These are phyloP conservation scores for Ruditapes philippinarum DNA, from an alignment of 1,140 invertebrate species.

Conservation along the genomic window DNA sequence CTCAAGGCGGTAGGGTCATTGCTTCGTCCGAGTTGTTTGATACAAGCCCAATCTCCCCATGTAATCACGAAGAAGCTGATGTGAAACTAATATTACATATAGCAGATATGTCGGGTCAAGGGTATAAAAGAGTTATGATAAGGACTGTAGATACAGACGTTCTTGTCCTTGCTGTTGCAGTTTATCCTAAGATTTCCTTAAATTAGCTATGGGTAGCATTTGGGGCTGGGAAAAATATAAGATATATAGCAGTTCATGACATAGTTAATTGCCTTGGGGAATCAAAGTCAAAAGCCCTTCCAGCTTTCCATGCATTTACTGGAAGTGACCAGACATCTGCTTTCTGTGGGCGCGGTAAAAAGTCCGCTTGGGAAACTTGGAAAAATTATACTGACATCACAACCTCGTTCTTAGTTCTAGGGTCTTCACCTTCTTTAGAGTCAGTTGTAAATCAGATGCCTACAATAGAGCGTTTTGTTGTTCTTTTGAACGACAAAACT, in stretches of 20 bases:
- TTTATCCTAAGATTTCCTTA: conserved; percentile 5
- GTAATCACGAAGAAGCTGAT: conserved; percentile 78
- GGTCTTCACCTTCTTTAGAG: not conserved
- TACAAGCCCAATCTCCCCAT: conserved; percentile 48
- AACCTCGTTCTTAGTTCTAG: not conserved
- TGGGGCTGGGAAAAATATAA: conserved; percentile 55
- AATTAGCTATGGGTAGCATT: conserved; percentile 65
- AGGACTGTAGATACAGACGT: conserved; percentile 78
- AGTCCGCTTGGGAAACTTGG: conserved; percentile 41
- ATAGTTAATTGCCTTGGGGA: not conserved
- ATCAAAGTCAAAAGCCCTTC: not conserved
- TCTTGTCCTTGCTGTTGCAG: conserved; percentile 71
- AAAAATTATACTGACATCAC: not conserved
- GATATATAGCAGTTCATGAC: conserved; percentile 17
- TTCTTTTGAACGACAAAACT: not conserved
- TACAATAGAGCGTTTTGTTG: not conserved
- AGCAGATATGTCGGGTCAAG: conserved; percentile 62
- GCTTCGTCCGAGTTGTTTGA: not conserved
- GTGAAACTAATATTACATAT: conserved; percentile 72
- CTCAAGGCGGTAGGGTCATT: not conserved
- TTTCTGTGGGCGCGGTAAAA: conserved; percentile 2
- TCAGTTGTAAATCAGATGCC: not conserved
- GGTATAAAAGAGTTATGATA: conserved; percentile 62
- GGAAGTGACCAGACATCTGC: conserved; percentile 19
- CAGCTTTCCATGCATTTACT: conserved; percentile 10